Evolutionary conservation across 2,888 invertebrate species (phyloP).

Genomic region (Protodeltote pygarga): DNA sequence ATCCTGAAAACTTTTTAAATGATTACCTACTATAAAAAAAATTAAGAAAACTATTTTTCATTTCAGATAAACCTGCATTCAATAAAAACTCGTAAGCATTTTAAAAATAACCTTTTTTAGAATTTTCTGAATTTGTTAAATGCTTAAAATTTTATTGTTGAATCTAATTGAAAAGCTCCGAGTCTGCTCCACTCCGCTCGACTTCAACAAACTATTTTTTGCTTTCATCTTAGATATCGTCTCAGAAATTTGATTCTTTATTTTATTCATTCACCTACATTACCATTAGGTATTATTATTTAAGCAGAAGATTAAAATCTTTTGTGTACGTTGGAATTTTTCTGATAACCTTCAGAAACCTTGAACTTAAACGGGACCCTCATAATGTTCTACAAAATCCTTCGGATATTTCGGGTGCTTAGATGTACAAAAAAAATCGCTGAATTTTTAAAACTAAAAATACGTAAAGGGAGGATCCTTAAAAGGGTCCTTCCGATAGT

Average conservation of each 20-base stretch:
- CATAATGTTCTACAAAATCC: neutral
- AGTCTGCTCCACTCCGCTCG: neutral
- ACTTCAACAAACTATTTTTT: constrained; percentile 1
- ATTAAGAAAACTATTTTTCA: neutral
- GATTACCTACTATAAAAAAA: too few species aligned
- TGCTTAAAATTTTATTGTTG: neutral
- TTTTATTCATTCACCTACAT: too few species aligned
- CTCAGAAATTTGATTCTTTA: constrained; percentile 2
- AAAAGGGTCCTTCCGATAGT: too few species aligned
- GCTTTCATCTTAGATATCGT: constrained; percentile 4
- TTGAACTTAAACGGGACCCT: neutral
- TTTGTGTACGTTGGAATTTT: constrained; percentile 2
- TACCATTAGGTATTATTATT: constrained; percentile 12
- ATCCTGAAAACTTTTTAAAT: too few species aligned
- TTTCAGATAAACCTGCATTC: constrained; percentile 1
- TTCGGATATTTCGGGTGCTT: neutral
- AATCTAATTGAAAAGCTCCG: neutral
- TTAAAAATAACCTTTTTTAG: constrained; percentile 2
- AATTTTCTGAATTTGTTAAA: constrained; percentile 7
- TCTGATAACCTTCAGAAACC: neutral
- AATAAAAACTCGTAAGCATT: constrained; percentile 6
- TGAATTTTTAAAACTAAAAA: neutral
- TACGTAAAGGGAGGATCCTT: too few species aligned
- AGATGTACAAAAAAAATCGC: neutral
- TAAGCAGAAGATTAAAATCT: constrained; percentile 2